Conservation (phyloP, 2,113 vertebrate genomes). For the Gopherus flavomarginatus region DNA sequence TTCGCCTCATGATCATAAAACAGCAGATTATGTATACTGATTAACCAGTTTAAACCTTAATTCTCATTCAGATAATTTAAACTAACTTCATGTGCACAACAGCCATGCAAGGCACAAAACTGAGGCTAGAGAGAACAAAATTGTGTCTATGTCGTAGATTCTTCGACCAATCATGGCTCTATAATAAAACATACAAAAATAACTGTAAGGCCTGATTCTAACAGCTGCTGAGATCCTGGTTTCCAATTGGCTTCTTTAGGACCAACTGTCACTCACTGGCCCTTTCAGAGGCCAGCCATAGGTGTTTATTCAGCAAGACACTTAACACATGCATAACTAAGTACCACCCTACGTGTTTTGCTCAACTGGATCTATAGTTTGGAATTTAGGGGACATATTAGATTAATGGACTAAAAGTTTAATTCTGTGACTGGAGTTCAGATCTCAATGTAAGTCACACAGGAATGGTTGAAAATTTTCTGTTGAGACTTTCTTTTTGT, state of each 20-base stretch:
- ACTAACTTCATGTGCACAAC: too few relatives aligned
- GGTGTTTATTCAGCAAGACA: not conserved
- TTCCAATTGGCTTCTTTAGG: not conserved
- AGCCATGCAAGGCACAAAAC: too few relatives aligned
- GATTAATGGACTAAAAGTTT: not conserved
- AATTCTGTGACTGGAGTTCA: not conserved
- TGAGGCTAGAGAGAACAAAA: too few relatives aligned
- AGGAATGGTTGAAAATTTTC: not conserved
- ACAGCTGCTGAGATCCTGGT: not conserved
- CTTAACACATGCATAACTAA: not conserved
- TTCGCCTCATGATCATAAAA: not conserved
- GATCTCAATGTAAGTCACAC: not conserved
- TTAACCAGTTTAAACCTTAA: not conserved
- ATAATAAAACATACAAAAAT: too few relatives aligned
- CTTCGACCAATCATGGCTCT: too few relatives aligned
- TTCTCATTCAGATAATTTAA: too few relatives aligned
- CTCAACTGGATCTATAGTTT: not conserved
- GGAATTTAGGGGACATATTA: not conserved
- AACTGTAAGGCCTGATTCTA: not conserved
- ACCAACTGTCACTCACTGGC: not conserved
- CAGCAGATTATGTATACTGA: not conserved
- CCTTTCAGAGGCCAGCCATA: not conserved
- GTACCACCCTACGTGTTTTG: not conserved
- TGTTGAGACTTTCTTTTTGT: not conserved
- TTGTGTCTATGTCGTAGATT: too few relatives aligned